Evolutionary conservation across 2,113 vertebrate genomes (phyloP), one percentile per base, ranked within the genome.

Genomic region (Cochlearius cochlearius): DNA sequence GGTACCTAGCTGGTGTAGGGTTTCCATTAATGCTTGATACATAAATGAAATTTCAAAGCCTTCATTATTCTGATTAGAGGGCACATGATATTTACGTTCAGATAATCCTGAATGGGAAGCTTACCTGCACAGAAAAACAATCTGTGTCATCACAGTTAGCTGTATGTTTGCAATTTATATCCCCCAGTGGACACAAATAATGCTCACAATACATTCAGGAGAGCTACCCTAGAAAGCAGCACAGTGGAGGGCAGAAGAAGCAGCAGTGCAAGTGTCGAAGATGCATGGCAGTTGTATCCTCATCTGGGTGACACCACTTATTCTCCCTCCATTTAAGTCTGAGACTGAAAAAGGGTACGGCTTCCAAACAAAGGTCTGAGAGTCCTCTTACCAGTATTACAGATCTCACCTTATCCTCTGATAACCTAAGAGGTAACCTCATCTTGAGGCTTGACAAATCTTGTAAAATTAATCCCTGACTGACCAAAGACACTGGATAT

Each of bases 21-120:
- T 81, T 93, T 84, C 75, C 43, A 45, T 41, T 73, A 88, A 73
- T 52, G 64, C 63, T 86, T 82, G 49, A 91, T 59, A 92, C 36
- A 63, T 69, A 94, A 95, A 93, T 81, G 72, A 90, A 86, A 30
- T 81, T 96, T 95, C 76, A 87, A 86, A 96, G 73, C 79, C 56
- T 88, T 95, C 53, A 50, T 90, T 94, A 94, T 87, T 94, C 77
- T 76, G 41, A 86, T 85, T 55, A 85, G 56, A 62, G 39, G 62
- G 85, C 29, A 10, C 20, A 78, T 38, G 25, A 41, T 81, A 81
- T 95, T 94, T 93, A 86, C 75, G 66, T 63, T 91, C 79, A 85
- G 38, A 74, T 71, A 92, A 86, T 82, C 73, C 81, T 58, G 58
- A 85, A 86, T 22, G 15, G 15, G n/a, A 82, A 67, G 23, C 13